phyloP scores from a whole-genome alignment of 2,888 invertebrate species.

The Drosophila nr. medialis region DNA sequence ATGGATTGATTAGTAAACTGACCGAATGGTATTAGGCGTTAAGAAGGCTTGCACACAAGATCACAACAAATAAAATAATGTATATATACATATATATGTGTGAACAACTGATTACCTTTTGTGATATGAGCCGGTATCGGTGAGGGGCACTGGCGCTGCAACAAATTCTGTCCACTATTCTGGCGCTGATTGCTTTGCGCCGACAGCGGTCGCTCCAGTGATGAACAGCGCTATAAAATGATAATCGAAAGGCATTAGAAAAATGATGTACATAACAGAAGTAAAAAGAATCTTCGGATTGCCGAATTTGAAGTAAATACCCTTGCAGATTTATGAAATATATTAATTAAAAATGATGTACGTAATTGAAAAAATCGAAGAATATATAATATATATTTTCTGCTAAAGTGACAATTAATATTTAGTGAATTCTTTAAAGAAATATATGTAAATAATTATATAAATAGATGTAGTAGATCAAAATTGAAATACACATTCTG shows the following conservation, averaged over 20 bases:
- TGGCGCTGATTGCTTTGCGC: constrained; percentile 85
- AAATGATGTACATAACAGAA: not conserved
- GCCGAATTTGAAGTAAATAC: not conserved
- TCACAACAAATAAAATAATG: constrained; percentile 39
- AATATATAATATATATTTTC: not conserved
- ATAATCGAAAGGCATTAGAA: constrained; percentile 5
- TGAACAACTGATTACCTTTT: constrained; percentile 86
- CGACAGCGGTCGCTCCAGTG: constrained; percentile 91
- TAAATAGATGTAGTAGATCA: not conserved
- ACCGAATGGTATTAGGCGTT: constrained; percentile 62
- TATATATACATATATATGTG: not conserved
- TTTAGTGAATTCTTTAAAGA: not conserved
- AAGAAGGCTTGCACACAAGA: constrained; percentile 59
- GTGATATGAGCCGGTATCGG: constrained; percentile 91
- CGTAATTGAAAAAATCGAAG: not conserved
- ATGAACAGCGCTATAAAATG: constrained; percentile 90
- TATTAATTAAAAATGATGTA: not conserved
- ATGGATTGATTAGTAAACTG: constrained; percentile 70
- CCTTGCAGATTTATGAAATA: not conserved
- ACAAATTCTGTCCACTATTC: constrained; percentile 80
- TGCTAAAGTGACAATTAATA: not conserved
- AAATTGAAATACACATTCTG: not conserved
- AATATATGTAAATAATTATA: not conserved
- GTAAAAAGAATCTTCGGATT: not conserved
- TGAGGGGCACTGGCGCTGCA: constrained; percentile 88